Evolutionary conservation across 2,888 invertebrate genomes (phyloP), one percentile per base, ranked within the genome.

Genomic region (Boloria euphrosyne): DNA sequence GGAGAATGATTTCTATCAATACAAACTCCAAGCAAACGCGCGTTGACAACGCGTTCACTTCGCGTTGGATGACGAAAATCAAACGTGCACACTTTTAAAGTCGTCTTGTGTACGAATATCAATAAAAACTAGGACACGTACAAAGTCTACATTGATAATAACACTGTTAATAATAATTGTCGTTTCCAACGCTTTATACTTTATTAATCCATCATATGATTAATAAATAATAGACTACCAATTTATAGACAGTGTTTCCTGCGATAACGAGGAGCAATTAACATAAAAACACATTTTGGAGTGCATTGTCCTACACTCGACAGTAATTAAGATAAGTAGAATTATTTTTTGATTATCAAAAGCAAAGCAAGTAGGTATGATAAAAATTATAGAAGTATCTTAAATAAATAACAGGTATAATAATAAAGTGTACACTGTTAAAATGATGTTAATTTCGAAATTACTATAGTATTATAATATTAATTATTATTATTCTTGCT

Each of bases 261-360:
- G 44, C 44, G 57, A 57, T 57, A 57, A 57, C n/a, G 55, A 13
- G 22, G 1, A 16, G 0, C 55, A 55, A 55, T 63, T 63, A 63
- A 63, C 57, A 64, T 22, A 27, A 43, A 44, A 44, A 57, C 22
- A 43, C n/a, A 2, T 38, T 38, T 38, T 38, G 7, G 31, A 38
- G 58, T 43, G 38, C 55, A 55, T 43, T 63, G 55, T 18, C 43
- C 62, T 52, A 17, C 22, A 51, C n/a, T 60, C 7, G 10, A 60
- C 50, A 5, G 61, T 51, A 38, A 61, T 61, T 52, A 53, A 53
- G 44, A 47, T 47, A 47, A 65, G 59, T 65, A 51, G 58, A 46
- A 18, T 38, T 14, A 27, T 38, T 31, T 17, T 18, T 60, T 38
- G n/a, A 4, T 65, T 58, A 58, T 65, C 52, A 38, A 52, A n/a